Conservation (phyloP, 2,113 vertebrate genomes). For the Triplophysa tibetana region DNA sequence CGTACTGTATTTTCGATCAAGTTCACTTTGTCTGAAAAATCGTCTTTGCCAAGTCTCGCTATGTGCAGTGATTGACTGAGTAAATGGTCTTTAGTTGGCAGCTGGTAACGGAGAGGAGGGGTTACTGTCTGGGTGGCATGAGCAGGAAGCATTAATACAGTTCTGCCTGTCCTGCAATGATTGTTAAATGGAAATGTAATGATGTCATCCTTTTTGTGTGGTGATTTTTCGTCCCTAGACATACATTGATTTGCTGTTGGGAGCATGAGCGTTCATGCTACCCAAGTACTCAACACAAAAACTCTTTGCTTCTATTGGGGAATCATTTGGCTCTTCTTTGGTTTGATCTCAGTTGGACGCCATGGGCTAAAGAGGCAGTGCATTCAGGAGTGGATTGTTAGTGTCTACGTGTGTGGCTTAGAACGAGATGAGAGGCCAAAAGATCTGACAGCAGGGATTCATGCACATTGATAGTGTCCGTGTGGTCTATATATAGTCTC, state of each 20-base stretch:
- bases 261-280: constrained; percentile 29
- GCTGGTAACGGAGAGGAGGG: constrained; percentile 12
- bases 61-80: not conserved
- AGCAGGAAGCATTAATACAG: constrained; percentile 20
- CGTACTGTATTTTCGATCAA: not conserved
- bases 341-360: constrained; percentile 48
- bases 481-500: constrained; percentile 30
- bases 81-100: constrained; percentile 8
- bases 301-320: constrained; percentile 40
- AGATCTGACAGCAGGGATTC: constrained; percentile 33
- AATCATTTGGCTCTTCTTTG: constrained; percentile 45
- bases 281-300: constrained; percentile 37
- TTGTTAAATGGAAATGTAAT: constrained; percentile 51
- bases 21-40: not conserved
- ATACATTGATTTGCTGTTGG: constrained; percentile 47
- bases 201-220: constrained; percentile 45
- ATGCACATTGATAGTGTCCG: constrained; percentile 22
- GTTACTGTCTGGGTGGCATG: constrained; percentile 35
- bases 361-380: constrained; percentile 46
- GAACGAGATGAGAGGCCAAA: constrained; percentile 12
- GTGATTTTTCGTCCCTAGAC: constrained; percentile 21
- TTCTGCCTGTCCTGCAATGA: constrained; percentile 39
- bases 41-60: not conserved
- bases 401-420: constrained; percentile 44
- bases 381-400: constrained; percentile 47